These are phyloP conservation scores for Chrysopilus asiliformis DNA, from an alignment of 2,888 invertebrate species.

Conservation along the genomic window DNA sequence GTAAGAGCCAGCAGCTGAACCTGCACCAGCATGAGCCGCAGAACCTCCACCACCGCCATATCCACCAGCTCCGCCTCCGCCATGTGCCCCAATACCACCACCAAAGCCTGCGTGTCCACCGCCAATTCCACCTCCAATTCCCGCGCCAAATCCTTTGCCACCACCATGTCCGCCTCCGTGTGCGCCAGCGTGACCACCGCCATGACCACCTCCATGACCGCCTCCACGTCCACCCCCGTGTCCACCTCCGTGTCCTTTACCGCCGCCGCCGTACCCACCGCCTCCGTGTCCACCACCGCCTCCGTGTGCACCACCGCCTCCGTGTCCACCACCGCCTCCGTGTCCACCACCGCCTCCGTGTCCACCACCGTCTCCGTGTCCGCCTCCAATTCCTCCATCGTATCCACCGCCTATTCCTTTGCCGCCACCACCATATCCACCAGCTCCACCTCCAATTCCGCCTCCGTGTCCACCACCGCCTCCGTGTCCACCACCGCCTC, in stretches of 20 bases:
- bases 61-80: not conserved
- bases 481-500: not conserved
- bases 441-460: not conserved
- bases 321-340: not conserved
- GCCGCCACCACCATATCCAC: not conserved
- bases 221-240: not conserved
- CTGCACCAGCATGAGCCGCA: not conserved
- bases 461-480: not conserved
- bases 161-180: not conserved
- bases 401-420: not conserved
- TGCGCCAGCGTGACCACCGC: conserved; percentile 1
- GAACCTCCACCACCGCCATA: not conserved
- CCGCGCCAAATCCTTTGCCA: not conserved
- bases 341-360: not conserved
- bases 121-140: conserved; percentile 1
- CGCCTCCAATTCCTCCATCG: not conserved
- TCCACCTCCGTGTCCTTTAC: not conserved
- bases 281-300: not conserved
- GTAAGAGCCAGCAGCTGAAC: too few relatives aligned
- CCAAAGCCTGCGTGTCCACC: not conserved
- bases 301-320: not conserved
- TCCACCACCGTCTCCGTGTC: not conserved
- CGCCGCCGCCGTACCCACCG: not conserved
- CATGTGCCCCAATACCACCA: not conserved
- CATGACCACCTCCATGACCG: not conserved